Conservation (phyloP, 2,113 vertebrate species). For the Ia io region DNA sequence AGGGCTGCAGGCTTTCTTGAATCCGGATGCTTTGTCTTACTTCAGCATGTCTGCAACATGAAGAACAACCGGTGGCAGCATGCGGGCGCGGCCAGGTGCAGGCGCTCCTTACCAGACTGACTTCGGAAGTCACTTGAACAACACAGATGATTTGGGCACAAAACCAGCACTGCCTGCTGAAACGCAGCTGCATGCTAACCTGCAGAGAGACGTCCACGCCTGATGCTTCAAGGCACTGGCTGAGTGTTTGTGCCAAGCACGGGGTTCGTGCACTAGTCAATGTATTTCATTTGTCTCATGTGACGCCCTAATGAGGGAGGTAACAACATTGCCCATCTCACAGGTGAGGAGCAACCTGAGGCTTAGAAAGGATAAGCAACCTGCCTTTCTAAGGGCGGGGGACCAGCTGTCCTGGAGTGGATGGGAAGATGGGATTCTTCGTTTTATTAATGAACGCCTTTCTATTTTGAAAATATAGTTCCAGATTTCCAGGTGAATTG, state of each 20-base stretch:
- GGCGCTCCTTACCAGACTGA: not conserved
- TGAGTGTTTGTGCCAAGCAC: not conserved
- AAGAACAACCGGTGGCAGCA: not conserved
- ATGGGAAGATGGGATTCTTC: not conserved
- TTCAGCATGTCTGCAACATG: not conserved
- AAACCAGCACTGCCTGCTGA: not conserved
- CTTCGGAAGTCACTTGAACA: not conserved
- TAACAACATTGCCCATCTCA: not conserved
- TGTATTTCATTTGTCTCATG: not conserved
- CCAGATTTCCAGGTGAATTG: not conserved
- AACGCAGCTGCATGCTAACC: not conserved
- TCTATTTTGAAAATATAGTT: not conserved
- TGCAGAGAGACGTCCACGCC: not conserved
- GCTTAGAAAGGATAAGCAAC: not conserved
- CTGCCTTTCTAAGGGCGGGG: fast-evolving
- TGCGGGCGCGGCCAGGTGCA: fast-evolving
- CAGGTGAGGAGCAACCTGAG: not conserved
- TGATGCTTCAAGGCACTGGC: fast-evolving
- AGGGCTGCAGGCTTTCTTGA: not conserved
- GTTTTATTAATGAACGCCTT: not conserved
- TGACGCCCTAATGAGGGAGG: not conserved
- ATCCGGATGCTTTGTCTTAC: not conserved
- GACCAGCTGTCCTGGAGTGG: not conserved
- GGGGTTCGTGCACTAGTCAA: not conserved
- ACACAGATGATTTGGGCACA: not conserved